Percentiles rank a stretch among this genome's conserved stretches.
phyloP scores from a whole-genome alignment of 2,888 invertebrate species.

The Agrilus mali region DNA sequence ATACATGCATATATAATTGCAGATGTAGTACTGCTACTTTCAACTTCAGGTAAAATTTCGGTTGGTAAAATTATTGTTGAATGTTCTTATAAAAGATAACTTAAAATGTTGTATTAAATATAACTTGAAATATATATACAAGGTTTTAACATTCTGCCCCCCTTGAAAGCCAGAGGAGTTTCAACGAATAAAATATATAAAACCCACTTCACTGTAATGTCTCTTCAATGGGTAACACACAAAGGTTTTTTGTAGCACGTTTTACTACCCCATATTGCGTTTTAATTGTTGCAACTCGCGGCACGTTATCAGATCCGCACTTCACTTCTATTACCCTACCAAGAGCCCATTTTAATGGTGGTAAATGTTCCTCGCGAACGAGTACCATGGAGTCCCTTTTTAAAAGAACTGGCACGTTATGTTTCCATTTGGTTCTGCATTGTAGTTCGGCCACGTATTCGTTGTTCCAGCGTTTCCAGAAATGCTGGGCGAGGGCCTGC shows the following conservation, averaged over 20 bases:
- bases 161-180: too few relatives aligned
- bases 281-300: conserved; percentile 19
- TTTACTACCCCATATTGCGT: conserved; percentile 14
- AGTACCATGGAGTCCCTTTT: conserved; percentile 19
- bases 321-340: conserved; percentile 16
- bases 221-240: conserved; percentile 12
- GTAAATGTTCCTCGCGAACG: conserved; percentile 18
- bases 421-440: conserved; percentile 14
- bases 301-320: conserved; percentile 18
- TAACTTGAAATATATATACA: too few relatives aligned
- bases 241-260: conserved; percentile 17
- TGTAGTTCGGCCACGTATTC: conserved; percentile 19
- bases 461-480: conserved; percentile 15
- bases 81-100: too few relatives aligned
- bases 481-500: conserved; percentile 12
- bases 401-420: conserved; percentile 7
- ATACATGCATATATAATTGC: too few relatives aligned
- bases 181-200: too few relatives aligned
- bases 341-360: conserved; percentile 18
- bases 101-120: too few relatives aligned
- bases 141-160: too few relatives aligned
- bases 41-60: too few relatives aligned
- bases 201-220: too few relatives aligned
- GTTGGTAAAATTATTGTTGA: too few relatives aligned
- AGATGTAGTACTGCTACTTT: too few relatives aligned